These are phyloP conservation scores for Paguma larvata DNA, from an alignment of 2,797 vertebrate species.

Conservation along the genomic window DNA sequence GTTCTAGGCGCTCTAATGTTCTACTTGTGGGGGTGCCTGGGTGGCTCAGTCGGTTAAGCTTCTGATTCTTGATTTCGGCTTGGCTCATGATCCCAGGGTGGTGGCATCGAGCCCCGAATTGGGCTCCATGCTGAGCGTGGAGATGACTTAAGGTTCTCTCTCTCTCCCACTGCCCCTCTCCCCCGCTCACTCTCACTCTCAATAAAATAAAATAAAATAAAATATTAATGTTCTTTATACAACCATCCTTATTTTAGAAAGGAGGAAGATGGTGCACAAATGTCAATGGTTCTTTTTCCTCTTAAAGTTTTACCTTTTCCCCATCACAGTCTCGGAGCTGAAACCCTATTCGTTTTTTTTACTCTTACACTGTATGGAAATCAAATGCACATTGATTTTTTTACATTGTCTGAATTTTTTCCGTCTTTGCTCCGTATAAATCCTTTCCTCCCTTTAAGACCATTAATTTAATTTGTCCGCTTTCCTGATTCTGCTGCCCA, in stretches of 20 bases:
- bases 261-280: neutral
- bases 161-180: too few species aligned
- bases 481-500: conserved; percentile 48
- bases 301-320: neutral
- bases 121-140: too few species aligned
- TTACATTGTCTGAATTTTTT: conserved; percentile 33
- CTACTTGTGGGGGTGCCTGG: neutral
- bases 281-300: neutral
- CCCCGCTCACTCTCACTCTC: too few species aligned
- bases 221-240: too few species aligned
- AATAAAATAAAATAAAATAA: too few species aligned
- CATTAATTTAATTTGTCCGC: conserved; percentile 45
- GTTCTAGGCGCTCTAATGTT: neutral
- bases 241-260: neutral
- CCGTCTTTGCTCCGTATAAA: neutral
- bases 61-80: too few species aligned
- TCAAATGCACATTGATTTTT: conserved; percentile 19
- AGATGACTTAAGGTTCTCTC: too few species aligned
- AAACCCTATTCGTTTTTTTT: conserved; percentile 30
- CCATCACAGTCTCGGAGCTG: neutral
- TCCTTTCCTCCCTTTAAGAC: neutral
- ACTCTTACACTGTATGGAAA: neutral
- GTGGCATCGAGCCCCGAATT: too few species aligned
- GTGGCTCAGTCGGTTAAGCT: too few species aligned
- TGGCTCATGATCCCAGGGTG: too few species aligned